Conservation (phyloP, 2,113 vertebrate species). For the Stegastes partitus region DNA sequence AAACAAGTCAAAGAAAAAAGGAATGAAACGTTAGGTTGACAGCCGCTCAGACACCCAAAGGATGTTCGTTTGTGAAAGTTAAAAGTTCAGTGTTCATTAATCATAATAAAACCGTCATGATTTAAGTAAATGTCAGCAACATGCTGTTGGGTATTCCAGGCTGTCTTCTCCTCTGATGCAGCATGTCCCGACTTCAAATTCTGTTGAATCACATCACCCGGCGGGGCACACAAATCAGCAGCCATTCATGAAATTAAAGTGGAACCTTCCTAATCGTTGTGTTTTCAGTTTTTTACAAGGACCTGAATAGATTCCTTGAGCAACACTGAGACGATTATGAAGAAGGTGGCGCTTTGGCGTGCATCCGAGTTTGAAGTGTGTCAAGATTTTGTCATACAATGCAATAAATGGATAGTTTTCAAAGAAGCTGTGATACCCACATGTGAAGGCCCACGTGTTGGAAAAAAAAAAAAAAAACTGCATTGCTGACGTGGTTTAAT, state of each 20-base stretch:
- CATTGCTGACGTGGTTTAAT: constrained; percentile 31
- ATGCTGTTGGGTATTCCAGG: constrained; percentile 57
- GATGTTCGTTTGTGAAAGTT: constrained; percentile 1
- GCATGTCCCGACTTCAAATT: constrained; percentile 54
- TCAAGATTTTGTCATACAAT: background rate
- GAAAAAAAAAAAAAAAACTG: too few species aligned
- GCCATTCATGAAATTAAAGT: constrained; percentile 30
- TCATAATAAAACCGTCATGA: constrained; percentile 7
- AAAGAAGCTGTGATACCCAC: constrained; percentile 12
- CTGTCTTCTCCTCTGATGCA: constrained; percentile 47
- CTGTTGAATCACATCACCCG: constrained; percentile 63
- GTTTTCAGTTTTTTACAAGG: constrained; percentile 3
- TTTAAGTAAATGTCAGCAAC: constrained; percentile 50
- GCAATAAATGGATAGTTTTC: background rate
- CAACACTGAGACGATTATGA: background rate
- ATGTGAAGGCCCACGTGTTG: constrained; percentile 20
- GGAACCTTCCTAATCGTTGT: background rate
- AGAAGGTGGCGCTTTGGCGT: background rate
- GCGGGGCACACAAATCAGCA: constrained; percentile 44
- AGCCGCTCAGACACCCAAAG: background rate
- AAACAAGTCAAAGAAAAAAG: background rate
- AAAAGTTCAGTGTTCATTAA: constrained; percentile 21
- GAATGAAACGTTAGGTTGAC: background rate
- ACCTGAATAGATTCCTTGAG: background rate
- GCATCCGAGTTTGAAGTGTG: background rate